Conservation (phyloP, 2,797 vertebrate genomes). For the Meriones psammophilus region DNA sequence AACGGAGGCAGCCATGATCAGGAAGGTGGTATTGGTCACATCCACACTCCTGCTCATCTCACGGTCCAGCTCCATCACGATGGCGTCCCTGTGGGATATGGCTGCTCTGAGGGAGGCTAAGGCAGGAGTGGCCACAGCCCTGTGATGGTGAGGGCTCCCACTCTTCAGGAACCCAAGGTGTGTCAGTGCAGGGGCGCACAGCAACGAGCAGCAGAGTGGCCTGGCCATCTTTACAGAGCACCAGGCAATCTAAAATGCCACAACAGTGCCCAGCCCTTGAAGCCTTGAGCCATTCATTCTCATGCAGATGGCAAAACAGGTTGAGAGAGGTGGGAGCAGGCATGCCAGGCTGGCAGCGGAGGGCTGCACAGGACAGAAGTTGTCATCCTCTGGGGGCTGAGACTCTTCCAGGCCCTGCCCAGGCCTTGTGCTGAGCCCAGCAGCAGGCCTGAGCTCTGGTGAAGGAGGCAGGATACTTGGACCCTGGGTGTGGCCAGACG, state of each 20-base stretch:
- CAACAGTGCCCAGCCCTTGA: background rate
- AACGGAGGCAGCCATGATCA: conserved; percentile 96
- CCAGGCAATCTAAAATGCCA: background rate
- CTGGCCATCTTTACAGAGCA: background rate
- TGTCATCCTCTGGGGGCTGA: background rate
- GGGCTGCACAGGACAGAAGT: background rate
- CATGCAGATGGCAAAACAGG: background rate
- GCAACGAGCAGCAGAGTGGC: background rate
- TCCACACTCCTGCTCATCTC: conserved; percentile 97
- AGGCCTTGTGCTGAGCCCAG: background rate
- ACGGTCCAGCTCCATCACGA: conserved; percentile 94
- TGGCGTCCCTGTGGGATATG: conserved; percentile 89
- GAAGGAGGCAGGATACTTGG: background rate
- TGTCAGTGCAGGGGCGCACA: background rate
- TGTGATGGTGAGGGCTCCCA: background rate
- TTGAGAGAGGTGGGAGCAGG: background rate
- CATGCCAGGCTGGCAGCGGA: rapidly evolving
- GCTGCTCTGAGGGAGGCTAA: background rate
- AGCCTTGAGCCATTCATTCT: background rate
- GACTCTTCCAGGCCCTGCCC: background rate
- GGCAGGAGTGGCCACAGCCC: background rate
- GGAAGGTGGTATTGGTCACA: conserved; percentile 94
- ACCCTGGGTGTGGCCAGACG: background rate
- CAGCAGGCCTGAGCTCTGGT: background rate
- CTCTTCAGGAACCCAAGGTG: background rate